Evolutionary conservation across 2,888 invertebrate species (phyloP).

Genomic region (Ditylenchus weischeri): DNA sequence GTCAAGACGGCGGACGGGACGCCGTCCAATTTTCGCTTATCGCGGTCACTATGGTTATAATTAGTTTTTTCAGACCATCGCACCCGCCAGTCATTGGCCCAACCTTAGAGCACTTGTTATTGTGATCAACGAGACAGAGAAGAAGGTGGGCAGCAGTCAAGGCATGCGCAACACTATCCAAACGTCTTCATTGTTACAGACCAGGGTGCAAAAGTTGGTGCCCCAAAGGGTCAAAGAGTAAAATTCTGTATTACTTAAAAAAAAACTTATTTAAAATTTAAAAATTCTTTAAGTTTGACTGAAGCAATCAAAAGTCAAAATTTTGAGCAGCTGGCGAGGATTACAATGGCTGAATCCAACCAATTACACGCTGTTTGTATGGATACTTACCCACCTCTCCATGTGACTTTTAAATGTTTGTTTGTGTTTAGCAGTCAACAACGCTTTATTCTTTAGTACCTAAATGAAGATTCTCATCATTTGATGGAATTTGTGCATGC

Average conservation of each 20-base stretch:
- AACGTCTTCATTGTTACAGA: constrained; percentile 78
- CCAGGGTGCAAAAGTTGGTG: constrained; percentile 73
- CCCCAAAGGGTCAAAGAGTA: constrained; percentile 68
- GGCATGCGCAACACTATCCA: constrained; percentile 80
- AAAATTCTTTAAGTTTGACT: constrained; percentile 33
- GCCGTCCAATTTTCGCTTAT: too few relatives aligned
- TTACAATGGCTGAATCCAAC: constrained; percentile 93
- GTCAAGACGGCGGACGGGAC: too few relatives aligned
- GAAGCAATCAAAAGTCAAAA: constrained; percentile 70
- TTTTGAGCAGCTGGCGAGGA: constrained; percentile 80
- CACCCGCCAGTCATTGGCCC: constrained; percentile 58
- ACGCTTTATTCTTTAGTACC: constrained; percentile 66
- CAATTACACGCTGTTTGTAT: constrained; percentile 89
- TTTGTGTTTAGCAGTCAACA: background rate
- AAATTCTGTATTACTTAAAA: too few relatives aligned
- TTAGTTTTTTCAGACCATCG: constrained; percentile 16
- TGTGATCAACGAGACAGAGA: constrained; percentile 68
- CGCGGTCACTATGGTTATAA: too few relatives aligned
- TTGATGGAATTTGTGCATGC: constrained; percentile 77
- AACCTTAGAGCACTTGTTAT: constrained; percentile 82
- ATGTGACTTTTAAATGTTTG: background rate
- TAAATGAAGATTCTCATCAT: constrained; percentile 81
- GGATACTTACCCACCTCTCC: constrained; percentile 86
- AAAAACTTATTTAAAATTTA: constrained; percentile 6
- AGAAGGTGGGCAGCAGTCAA: constrained; percentile 64